Evolutionary conservation across 2,797 vertebrate species (phyloP), one percentile per base, ranked within the genome.

Genomic region (Sciurus carolinensis): DNA sequence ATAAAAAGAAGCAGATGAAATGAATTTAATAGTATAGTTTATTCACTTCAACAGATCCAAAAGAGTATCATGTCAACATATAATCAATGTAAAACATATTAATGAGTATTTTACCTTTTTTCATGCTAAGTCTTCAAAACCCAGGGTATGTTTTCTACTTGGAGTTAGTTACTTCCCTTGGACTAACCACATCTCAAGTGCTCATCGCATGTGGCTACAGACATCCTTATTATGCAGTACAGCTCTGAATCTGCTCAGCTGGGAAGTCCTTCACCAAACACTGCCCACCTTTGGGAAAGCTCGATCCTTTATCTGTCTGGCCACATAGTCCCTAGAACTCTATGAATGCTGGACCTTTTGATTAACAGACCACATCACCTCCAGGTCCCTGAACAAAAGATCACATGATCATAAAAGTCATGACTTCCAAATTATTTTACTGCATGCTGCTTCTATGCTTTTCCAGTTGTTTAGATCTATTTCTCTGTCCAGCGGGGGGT

Each of bases 1-100:
- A 14, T 69, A 57, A 94, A 84, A 90, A 81, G 42, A 87, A 93
- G 50, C 1, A 85, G 3, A 26, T 80, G 10, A 72, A 47, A 76
- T 81, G 57, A 64, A 80, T 75, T 82, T 76, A 64, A 26, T 42
- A 72, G 33, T 76, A 7, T 39, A 76, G 81, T 85, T 73, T 76
- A 76, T 84, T 84, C 73, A 81, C 42, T 24, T 57, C 36, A 47
- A 57, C n/a, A 22, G 57, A 83, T 76, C n/a, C 66, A 83, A 92
- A 94, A 80, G 66, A 87, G 36, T 54, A 22, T 20, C 39, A 57
- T 47, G 22, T 88, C 44, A 73, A 90, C 24, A 24, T 52, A 5
- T 5, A 30, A 91, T 75, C 66, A 36, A 80, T 69, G 64, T 67
- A 90, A 87, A 89, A 95, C 30, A 83, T 50, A 66, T 57, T 81